These are phyloP conservation scores for Heterodera carotae DNA, from an alignment of 1,140 invertebrate species.

Conservation along the genomic window DNA sequence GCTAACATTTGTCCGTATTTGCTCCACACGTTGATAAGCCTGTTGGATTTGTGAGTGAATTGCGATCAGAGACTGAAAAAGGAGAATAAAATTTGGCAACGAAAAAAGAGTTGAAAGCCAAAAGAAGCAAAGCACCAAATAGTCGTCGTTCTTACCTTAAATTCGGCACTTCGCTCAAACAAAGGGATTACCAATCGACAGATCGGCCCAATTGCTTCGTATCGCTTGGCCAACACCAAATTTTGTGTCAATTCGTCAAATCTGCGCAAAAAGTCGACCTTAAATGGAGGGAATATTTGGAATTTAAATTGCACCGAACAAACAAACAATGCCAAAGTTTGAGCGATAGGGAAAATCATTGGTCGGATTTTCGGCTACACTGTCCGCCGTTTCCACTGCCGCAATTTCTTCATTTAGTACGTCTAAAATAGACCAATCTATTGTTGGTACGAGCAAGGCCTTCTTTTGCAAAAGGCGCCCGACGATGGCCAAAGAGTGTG, in stretches of 20 bases:
- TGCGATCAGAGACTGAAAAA: conserved; percentile 74
- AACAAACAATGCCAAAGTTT: not conserved
- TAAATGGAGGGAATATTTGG: conserved; percentile 58
- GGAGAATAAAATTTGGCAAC: conserved; percentile 24
- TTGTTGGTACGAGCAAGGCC: conserved; percentile 42
- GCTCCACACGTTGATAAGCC: conserved; percentile 81
- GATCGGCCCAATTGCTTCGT: conserved; percentile 83
- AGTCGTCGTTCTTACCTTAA: conserved; percentile 21
- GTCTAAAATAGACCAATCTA: conserved; percentile 59
- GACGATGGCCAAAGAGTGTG: conserved; percentile 62
- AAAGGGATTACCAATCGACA: conserved; percentile 87
- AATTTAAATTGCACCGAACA: not conserved
- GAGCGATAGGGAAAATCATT: not conserved
- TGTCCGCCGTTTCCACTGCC: conserved; percentile 42
- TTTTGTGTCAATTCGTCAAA: conserved; percentile 79
- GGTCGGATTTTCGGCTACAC: not conserved
- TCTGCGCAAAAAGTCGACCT: conserved; percentile 78
- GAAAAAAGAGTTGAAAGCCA: too few species aligned
- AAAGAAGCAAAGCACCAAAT: too few species aligned
- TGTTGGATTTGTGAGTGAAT: conserved; percentile 70
- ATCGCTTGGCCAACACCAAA: conserved; percentile 83
- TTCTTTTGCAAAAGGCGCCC: conserved; percentile 50
- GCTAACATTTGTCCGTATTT: conserved; percentile 77
- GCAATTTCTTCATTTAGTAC: conserved; percentile 52
- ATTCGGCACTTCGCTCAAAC: conserved; percentile 73